Conservation (phyloP, 1,140 invertebrate genomes). For the Luehdorfia chinensis region DNA sequence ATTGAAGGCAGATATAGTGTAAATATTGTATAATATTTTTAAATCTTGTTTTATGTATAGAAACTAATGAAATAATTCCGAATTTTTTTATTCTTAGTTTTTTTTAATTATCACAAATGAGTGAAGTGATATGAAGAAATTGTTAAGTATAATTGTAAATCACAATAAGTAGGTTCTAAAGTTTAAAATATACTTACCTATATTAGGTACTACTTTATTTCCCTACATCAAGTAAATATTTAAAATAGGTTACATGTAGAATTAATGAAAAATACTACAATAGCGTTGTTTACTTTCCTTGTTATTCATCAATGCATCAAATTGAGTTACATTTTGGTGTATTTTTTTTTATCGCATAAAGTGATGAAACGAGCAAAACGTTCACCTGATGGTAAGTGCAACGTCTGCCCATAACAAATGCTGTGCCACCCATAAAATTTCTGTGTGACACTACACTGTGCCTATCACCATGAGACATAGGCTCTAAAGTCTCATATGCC, state of each 20-base stretch:
- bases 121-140: too few species aligned
- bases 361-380: too few species aligned
- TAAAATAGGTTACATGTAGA: not conserved
- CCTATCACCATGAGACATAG: too few species aligned
- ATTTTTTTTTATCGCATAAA: too few species aligned
- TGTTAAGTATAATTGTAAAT: not conserved
- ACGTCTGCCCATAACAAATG: too few species aligned
- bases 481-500: too few species aligned
- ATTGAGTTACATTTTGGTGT: not conserved
- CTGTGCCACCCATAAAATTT: too few species aligned
- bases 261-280: not conserved
- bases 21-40: constrained; percentile 17
- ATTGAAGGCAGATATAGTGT: not conserved
- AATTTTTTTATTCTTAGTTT: not conserved
- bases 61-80: constrained; percentile 10
- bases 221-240: not conserved
- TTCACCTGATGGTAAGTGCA: too few species aligned
- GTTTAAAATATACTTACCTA: constrained; percentile 12
- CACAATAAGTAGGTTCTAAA: not conserved
- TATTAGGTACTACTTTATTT: constrained; percentile 12
- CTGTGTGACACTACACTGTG: too few species aligned
- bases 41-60: not conserved
- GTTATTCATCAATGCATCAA: not conserved
- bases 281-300: not conserved
- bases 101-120: too few species aligned